Percentiles rank a stretch among this genome's conserved stretches.
Evolutionary conservation across 2,113 vertebrate genomes (phyloP).

Genomic region (Rhynchomys soricoides): DNA sequence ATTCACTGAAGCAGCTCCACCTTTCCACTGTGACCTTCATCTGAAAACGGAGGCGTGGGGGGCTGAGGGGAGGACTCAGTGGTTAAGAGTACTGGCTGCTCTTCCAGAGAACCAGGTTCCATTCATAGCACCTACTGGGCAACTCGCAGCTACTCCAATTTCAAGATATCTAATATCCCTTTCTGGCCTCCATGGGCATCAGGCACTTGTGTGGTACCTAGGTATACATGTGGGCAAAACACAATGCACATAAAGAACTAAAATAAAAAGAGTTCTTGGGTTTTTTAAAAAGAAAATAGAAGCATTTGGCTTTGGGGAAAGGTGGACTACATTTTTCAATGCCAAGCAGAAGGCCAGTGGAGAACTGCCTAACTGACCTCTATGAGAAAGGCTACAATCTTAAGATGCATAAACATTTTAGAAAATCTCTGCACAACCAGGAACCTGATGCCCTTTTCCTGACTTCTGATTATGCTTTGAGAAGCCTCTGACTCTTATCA

Average conservation of each 20-base stretch:
- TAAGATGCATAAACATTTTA: background rate
- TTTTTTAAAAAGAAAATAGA: background rate
- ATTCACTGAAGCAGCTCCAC: background rate
- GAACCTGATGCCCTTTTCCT: background rate
- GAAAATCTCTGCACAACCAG: conserved; percentile 8
- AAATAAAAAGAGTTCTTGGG: background rate
- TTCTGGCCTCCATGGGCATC: background rate
- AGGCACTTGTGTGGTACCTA: background rate
- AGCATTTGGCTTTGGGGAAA: background rate
- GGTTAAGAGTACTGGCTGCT: background rate
- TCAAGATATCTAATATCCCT: background rate
- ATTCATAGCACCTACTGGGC: too few relatives aligned
- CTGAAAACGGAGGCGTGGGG: background rate
- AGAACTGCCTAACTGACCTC: background rate
- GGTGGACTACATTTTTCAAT: background rate
- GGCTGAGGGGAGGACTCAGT: background rate
- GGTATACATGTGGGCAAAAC: background rate
- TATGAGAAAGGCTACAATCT: background rate
- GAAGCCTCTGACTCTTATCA: background rate
- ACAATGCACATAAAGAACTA: background rate
- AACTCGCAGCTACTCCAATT: background rate
- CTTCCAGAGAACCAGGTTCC: background rate
- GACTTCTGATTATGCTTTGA: conserved; percentile 5
- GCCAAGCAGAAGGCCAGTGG: background rate
- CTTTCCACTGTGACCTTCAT: background rate